Conservation (phyloP, 2,113 vertebrate genomes). For the Notarius quadriscutis region DNA sequence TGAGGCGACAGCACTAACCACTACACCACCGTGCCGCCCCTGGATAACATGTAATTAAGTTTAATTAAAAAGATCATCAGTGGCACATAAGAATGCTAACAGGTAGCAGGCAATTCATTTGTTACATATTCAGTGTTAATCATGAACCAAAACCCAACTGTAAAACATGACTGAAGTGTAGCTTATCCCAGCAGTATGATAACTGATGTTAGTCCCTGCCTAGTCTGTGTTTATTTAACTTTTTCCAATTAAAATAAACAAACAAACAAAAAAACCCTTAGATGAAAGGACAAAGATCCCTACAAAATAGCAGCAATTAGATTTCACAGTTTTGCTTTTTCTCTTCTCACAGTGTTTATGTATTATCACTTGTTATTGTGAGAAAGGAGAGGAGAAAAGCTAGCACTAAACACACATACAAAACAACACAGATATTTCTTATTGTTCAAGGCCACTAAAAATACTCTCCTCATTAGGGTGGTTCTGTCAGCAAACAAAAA, state of each 20-base stretch:
- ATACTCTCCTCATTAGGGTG: neutral
- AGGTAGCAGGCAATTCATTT: neutral
- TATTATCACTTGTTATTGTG: neutral
- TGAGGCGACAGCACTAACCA: too few species aligned
- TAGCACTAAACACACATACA: neutral
- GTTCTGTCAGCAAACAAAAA: neutral
- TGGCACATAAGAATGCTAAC: too few species aligned
- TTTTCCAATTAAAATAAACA: neutral
- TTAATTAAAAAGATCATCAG: too few species aligned
- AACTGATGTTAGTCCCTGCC: neutral
- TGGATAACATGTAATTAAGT: too few species aligned
- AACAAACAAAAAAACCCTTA: neutral
- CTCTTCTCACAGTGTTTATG: neutral
- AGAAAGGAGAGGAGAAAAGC: neutral
- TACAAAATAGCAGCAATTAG: neutral
- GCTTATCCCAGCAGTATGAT: neutral
- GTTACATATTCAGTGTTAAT: neutral
- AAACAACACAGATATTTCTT: neutral
- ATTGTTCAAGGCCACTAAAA: constrained; percentile 1
- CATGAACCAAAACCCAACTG: neutral
- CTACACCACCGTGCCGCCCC: too few species aligned
- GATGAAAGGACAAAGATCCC: neutral
- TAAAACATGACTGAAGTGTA: neutral
- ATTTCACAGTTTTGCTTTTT: neutral
- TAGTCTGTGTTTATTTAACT: neutral